Evolutionary conservation across 2,797 vertebrate species (phyloP), one percentile per base, ranked within the genome.

Genomic region (Astyanax mexicanus): DNA sequence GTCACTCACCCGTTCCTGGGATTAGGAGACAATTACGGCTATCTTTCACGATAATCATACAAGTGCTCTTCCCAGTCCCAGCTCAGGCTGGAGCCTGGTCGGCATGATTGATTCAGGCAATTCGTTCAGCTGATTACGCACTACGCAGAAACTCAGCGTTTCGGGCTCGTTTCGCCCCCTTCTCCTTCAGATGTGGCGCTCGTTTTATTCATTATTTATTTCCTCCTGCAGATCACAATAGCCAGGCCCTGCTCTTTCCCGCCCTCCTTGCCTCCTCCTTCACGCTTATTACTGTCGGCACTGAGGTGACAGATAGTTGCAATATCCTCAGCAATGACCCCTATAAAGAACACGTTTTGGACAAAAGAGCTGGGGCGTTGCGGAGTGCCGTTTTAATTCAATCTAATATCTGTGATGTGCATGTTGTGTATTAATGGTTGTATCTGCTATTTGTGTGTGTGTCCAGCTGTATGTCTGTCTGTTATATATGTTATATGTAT

Each of bases 11-110:
- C 78, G 78, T 91, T 81, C 74, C 71, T 72, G 65, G 84, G 87
- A 90, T 93, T 91, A 90, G 88, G 88, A 90, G 89, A 93, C 92
- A 92, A 92, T 94, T 92, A 92, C 81, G 69, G 81, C 84, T 91
- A 93, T 93, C 93, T 93, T 88, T 91, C 88, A 88, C 42, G 88
- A 93, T 93, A 93, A 94, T 94, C 93, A 92, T 89, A 90, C 91
- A 86, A 92, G 90, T 86, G 86, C 87, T 90, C 84, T 86, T 86
- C 86, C 84, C 81, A 21, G 89, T 84, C 78, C 66, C 83, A 74
- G 78, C 68, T 77, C 77, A 69, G 83, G 84, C 84, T 86, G 84
- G 84, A 85, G 88, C 86, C 86, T 81, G 85, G 84, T 66, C 80
- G 84, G 87, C 85, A 72, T 94, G 93, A 94, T 93, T 93, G 92